Evolutionary conservation across 2,113 vertebrate species (phyloP).

Genomic region (Regulus satrapa): DNA sequence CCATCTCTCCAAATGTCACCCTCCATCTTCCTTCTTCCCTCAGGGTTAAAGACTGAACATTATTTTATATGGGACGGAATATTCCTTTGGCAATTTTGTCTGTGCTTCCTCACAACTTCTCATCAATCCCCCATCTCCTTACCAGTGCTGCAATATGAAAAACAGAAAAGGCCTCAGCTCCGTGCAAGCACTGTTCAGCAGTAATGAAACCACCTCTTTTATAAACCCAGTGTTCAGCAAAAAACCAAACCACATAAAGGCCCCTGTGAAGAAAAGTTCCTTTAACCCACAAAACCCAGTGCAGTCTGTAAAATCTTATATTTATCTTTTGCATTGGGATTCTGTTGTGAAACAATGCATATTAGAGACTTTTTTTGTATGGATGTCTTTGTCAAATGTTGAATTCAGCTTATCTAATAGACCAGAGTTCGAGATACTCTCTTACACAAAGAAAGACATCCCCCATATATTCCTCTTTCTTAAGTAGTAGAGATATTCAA

Average conservation of each 20-base stretch:
- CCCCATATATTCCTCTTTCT: neutral
- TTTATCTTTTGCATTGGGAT: neutral
- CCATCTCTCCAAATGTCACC: neutral
- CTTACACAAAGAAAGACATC: neutral
- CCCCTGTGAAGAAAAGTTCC: neutral
- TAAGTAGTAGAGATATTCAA: neutral
- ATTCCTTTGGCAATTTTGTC: neutral
- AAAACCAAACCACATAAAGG: neutral
- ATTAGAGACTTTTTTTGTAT: neutral
- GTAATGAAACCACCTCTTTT: neutral
- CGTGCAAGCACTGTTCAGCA: neutral
- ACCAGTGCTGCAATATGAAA: accelerated
- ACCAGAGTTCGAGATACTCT: neutral
- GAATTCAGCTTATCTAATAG: neutral
- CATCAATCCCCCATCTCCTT: accelerated
- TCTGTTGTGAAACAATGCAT: neutral
- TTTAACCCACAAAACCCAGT: neutral
- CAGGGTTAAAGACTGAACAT: neutral
- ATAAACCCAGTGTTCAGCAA: neutral
- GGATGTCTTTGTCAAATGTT: neutral
- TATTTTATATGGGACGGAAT: neutral
- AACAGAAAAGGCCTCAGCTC: neutral
- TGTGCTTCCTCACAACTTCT: neutral
- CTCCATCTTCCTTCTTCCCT: neutral
- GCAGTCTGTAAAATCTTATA: neutral